Evolutionary conservation across 1,140 invertebrate genomes (phyloP).

Genomic region (Asobara japonica): DNA sequence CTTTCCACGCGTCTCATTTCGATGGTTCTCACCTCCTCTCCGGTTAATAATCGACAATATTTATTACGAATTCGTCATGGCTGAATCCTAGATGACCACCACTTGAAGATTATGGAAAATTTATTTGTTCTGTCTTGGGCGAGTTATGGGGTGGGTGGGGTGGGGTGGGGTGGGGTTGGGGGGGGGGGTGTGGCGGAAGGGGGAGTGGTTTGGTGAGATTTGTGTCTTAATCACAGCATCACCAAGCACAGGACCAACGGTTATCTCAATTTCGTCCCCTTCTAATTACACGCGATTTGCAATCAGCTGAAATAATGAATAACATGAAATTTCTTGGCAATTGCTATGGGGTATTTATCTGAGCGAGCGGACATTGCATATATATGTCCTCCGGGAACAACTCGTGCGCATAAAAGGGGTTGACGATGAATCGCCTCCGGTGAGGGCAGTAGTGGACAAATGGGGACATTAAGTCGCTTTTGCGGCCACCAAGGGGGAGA

Average conservation of each 20-base stretch:
- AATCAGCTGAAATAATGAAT: neutral
- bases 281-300: too few relatives aligned
- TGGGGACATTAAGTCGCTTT: constrained; percentile 53
- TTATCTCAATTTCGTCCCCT: too few relatives aligned
- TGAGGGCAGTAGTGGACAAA: constrained; percentile 48
- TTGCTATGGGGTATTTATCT: neutral
- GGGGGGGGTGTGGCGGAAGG: too few relatives aligned
- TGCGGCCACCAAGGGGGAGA: constrained; percentile 29
- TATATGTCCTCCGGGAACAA: constrained; percentile 4
- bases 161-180: too few relatives aligned
- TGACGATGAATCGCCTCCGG: constrained; percentile 53
- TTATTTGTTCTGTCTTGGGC: neutral
- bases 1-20: constrained; percentile 35
- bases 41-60: constrained; percentile 66
- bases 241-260: neutral
- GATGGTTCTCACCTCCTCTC: neutral
- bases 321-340: constrained; percentile 1
- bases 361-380: neutral
- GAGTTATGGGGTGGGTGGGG: constrained; percentile 4
- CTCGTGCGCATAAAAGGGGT: constrained; percentile 42
- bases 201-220: neutral
- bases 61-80: constrained; percentile 66
- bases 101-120: constrained; percentile 40
- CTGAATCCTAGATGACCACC: constrained; percentile 60
- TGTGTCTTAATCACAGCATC: neutral